A percentile compares a stretch with the other conserved stretches of the same genome.
These are phyloP conservation scores for Volucella bombylans DNA, from an alignment of 2,888 invertebrate genomes.

Conservation along the genomic window DNA sequence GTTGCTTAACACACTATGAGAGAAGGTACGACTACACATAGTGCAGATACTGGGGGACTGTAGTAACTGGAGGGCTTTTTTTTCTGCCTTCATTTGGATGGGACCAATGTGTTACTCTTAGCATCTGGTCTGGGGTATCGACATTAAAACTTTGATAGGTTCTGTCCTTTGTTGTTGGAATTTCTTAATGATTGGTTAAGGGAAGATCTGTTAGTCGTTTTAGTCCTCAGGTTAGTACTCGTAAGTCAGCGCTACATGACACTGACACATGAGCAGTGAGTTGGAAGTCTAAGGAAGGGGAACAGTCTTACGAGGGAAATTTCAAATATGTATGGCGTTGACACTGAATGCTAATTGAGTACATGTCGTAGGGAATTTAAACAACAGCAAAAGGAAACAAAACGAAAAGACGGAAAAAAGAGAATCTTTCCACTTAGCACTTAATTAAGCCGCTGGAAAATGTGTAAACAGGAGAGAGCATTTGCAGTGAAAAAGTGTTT, in stretches of 20 bases:
- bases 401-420: constrained; percentile 4
- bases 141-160: background rate
- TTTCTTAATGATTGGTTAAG: background rate
- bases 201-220: background rate
- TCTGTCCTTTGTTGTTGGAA: constrained; percentile 18
- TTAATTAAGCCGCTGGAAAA: constrained; percentile 57
- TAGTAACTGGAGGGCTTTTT: constrained; percentile 8
- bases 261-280: constrained; percentile 54
- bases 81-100: constrained; percentile 6
- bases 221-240: constrained; percentile 24
- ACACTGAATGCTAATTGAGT: constrained; percentile 59
- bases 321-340: constrained; percentile 46
- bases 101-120: constrained; percentile 21
- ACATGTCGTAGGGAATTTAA: constrained; percentile 36
- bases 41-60: background rate
- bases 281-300: background rate
- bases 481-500: constrained; percentile 32
- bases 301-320: constrained; percentile 44
- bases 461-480: constrained; percentile 35
- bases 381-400: constrained; percentile 2
- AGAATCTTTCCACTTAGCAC: constrained; percentile 56
- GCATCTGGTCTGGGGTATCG: constrained; percentile 38
- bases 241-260: constrained; percentile 42
- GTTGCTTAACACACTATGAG: constrained; percentile 3
- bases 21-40: background rate